Percentiles rank a stretch among this genome's conserved stretches.
Evolutionary conservation across 2,113 vertebrate species (phyloP).

Genomic region (Bos javanicus): DNA sequence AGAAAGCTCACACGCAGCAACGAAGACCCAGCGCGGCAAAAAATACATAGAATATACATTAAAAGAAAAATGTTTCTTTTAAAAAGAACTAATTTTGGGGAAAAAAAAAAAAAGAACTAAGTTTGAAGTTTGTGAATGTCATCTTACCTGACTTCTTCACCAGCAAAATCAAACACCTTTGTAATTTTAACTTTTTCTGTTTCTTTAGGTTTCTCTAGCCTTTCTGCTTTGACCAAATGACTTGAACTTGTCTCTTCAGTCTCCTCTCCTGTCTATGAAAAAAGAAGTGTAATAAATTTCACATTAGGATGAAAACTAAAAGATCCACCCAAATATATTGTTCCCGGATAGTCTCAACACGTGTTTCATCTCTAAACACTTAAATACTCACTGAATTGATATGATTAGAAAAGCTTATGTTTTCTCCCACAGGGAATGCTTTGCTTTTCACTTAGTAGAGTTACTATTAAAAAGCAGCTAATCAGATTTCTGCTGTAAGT

Average conservation of each 20-base stretch:
- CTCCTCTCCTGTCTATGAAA: constrained; percentile 77
- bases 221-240: constrained; percentile 69
- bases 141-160: constrained; percentile 93
- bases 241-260: constrained; percentile 56
- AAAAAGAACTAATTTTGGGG: background rate
- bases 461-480: background rate
- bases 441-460: background rate
- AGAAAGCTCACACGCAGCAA: background rate
- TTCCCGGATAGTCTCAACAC: background rate
- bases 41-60: background rate
- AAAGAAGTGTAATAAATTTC: constrained; percentile 42
- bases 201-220: constrained; percentile 78
- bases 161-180: constrained; percentile 95
- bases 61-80: background rate
- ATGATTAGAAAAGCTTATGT: background rate
- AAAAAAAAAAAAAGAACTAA: background rate
- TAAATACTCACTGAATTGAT: background rate
- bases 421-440: background rate
- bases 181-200: constrained; percentile 91
- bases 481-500: background rate
- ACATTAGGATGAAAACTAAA: background rate
- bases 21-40: rapidly evolving
- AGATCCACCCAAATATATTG: background rate
- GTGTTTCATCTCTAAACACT: background rate
- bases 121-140: background rate